Conservation (phyloP, 2,888 invertebrate genomes). For the Drosophila acutilabella region DNA sequence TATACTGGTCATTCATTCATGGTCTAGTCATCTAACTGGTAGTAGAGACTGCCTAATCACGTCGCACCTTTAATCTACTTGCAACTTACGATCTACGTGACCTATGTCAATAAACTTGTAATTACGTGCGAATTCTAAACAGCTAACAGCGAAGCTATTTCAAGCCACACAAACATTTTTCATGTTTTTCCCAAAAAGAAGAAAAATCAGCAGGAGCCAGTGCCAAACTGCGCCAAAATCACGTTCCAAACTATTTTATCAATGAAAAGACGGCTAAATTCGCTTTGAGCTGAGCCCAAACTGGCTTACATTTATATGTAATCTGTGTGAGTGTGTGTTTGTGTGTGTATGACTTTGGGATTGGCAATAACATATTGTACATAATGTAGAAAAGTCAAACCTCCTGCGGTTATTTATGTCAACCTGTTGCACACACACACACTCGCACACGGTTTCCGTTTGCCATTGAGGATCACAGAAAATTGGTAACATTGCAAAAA, state of each 20-base stretch:
- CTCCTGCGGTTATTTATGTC: constrained; percentile 70
- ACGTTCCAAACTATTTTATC: constrained; percentile 81
- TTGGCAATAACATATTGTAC: constrained; percentile 40
- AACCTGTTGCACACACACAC: constrained; percentile 70
- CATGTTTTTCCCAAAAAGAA: too few species aligned
- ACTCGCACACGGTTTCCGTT: constrained; percentile 38
- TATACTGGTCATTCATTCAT: background rate
- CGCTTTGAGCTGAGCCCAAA: constrained; percentile 24
- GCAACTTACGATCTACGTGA: constrained; percentile 61
- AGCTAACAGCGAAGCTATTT: background rate
- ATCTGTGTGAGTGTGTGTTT: constrained; percentile 16
- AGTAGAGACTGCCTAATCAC: constrained; percentile 26
- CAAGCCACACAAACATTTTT: constrained; percentile 6
- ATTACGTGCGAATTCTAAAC: constrained; percentile 71
- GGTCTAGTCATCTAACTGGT: constrained; percentile 9
- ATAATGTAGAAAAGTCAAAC: constrained; percentile 72
- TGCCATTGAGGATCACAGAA: constrained; percentile 63
- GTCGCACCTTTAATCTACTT: constrained; percentile 19
- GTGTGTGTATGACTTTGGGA: constrained; percentile 25
- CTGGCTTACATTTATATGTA: constrained; percentile 6
- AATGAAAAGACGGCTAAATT: constrained; percentile 58
- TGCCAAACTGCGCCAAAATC: constrained; percentile 80
- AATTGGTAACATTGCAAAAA: constrained; percentile 72
- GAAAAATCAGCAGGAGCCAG: constrained; percentile 65
- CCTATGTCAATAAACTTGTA: constrained; percentile 75